Evolutionary conservation across 2,888 invertebrate species (phyloP), one percentile per base, ranked within the genome.

Genomic region (Aquatica leii): DNA sequence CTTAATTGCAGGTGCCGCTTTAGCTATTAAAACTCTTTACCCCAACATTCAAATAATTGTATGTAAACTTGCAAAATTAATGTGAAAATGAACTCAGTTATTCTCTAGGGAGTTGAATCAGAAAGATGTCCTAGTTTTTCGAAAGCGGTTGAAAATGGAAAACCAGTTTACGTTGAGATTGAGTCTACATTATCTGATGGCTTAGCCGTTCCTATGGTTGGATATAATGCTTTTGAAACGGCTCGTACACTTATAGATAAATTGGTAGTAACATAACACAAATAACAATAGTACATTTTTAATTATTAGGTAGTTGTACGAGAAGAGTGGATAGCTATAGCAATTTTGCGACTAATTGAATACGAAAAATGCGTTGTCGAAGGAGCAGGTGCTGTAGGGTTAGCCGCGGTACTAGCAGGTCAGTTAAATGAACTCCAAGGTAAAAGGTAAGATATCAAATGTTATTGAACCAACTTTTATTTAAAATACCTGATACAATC

Each of bases 51-150:
- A 90, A 77, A 90, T 97, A 53, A 95, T 95, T 78, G 97, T 95
- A 82, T 88, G 92, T 72, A 31, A 21, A 17, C 12, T 46, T n/a
- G n/a, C n/a, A n/a, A n/a, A 40, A 12, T 8, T 40, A 52, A 31
- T 31, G 31, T 31, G 31, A 6, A 31, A 4, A 31, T 6, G 31
- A 31, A 4, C 12, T n/a, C 9, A 12, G n/a, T 15, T 17, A 52
- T 53, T 61, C 53, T 53, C 71, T 0, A 77, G 92, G 97, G 96
- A 1, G 95, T 95, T 0, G 97, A 98, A 81, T 92, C 96, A 0
- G 96, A 96, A 76, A 89, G 91, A 72, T 96, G 96, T 80, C 89
- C 95, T 0, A 94, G 95, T 77, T 97, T 95, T 84, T 83, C 88
- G 40, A 83, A 84, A 21, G 88, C 90, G 0, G 64, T 89, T 51